phyloP scores from a whole-genome alignment of 2,113 vertebrate species.

The Falcunculus frontatus region DNA sequence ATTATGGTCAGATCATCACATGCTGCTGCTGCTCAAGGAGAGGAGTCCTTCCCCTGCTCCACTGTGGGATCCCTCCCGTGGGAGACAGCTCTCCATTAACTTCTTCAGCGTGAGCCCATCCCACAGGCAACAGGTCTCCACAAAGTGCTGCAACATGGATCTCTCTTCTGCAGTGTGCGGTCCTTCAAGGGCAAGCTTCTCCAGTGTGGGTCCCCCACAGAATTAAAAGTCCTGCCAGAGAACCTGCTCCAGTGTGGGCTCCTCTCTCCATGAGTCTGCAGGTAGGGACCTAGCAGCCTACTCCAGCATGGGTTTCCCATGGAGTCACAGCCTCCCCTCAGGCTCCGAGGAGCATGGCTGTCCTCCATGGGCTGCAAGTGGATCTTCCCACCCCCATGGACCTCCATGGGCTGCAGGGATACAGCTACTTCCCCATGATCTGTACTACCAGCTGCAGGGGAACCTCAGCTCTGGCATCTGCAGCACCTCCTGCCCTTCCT shows the following conservation, averaged over 20 bases:
- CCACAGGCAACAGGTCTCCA: not conserved
- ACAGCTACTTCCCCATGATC: not conserved
- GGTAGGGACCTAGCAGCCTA: not conserved
- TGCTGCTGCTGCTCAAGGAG: not conserved
- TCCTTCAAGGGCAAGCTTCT: not conserved
- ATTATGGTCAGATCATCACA: not conserved
- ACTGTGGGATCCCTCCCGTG: not conserved
- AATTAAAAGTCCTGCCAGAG: too few species aligned
- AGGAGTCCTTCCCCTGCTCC: not conserved
- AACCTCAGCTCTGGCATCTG: too few species aligned
- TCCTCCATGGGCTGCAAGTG: fast-evolving
- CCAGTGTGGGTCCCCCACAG: too few species aligned
- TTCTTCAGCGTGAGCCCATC: not conserved
- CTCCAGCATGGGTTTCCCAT: fast-evolving
- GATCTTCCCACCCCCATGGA: fast-evolving
- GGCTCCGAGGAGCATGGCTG: not conserved
- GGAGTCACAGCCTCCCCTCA: not conserved
- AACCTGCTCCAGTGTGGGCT: not conserved
- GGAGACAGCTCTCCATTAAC: not conserved
- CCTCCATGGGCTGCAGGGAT: not conserved
- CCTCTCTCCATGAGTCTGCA: not conserved
- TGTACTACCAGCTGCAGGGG: fast-evolving
- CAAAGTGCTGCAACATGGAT: not conserved
- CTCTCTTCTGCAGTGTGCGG: not conserved
- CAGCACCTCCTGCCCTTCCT: not conserved